Evolutionary conservation across 2,113 vertebrate genomes (phyloP).

Genomic region (Acinonyx jubatus): DNA sequence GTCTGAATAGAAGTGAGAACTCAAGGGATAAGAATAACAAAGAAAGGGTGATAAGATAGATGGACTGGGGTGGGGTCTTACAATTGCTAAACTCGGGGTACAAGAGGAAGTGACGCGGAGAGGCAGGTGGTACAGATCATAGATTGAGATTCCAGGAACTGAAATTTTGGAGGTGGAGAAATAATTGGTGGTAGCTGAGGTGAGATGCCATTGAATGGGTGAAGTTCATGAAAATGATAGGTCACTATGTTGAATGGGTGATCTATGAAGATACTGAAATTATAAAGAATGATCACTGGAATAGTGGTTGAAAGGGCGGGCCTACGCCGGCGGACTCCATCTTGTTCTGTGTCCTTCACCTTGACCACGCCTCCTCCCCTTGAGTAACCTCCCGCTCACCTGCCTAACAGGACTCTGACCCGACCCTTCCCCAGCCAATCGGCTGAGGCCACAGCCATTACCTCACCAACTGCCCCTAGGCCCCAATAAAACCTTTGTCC

Average conservation of each 20-base stretch:
- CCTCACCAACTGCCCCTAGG: too few species aligned
- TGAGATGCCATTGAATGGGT: background rate
- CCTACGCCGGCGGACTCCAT: too few species aligned
- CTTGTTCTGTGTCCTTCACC: too few species aligned
- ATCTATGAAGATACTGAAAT: background rate
- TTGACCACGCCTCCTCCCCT: too few species aligned
- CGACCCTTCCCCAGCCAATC: too few species aligned
- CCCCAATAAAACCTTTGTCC: too few species aligned
- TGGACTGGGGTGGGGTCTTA: background rate
- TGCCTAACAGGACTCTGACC: too few species aligned
- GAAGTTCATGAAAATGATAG: background rate
- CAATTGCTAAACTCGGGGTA: background rate
- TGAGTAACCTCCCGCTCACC: too few species aligned
- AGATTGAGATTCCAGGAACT: background rate
- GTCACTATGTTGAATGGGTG: background rate
- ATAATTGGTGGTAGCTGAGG: background rate
- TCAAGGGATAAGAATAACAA: background rate
- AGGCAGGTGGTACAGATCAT: background rate
- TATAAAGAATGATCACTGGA: background rate
- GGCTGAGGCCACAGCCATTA: too few species aligned
- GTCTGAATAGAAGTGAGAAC: background rate
- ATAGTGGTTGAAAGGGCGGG: background rate
- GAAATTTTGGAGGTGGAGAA: background rate
- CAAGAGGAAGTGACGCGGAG: background rate
- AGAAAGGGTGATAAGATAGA: background rate